Conservation (phyloP, 2,113 vertebrate genomes). For the Myrmophylax atrothorax region DNA sequence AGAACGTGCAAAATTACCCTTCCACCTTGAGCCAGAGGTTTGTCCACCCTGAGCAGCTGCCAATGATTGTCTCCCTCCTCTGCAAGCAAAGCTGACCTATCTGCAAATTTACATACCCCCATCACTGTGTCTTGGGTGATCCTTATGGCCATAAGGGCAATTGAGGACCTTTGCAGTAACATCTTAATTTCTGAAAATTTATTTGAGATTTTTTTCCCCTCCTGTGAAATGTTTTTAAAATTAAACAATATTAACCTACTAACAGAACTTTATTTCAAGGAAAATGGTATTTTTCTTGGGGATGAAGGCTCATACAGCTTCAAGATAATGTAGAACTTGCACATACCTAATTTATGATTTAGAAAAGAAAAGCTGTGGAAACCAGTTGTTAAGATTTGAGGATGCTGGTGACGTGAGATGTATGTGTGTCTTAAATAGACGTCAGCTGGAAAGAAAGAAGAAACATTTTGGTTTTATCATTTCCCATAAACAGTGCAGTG, state of each 20-base stretch:
- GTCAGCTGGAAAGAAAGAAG: background rate
- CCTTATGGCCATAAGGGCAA: background rate
- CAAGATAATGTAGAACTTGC: background rate
- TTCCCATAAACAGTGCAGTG: background rate
- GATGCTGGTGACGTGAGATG: background rate
- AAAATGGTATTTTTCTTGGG: background rate
- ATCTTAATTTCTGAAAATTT: background rate
- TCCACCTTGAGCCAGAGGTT: background rate
- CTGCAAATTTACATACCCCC: background rate
- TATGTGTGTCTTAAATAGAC: background rate
- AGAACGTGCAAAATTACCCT: background rate
- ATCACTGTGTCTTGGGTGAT: background rate
- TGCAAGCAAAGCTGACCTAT: background rate
- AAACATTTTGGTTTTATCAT: background rate
- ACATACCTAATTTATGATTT: background rate
- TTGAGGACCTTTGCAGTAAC: background rate
- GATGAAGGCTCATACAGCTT: background rate
- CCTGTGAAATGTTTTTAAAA: background rate
- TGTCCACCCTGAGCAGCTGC: background rate
- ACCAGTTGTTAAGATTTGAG: background rate
- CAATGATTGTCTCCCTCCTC: background rate
- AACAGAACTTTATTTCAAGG: background rate
- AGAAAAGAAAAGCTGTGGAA: background rate
- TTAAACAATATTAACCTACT: background rate
- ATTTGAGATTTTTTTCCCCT: background rate